Percentiles rank a stretch among this genome's conserved stretches.
Conservation (phyloP, 2,888 invertebrate species). For the Campaea margaritaria region DNA sequence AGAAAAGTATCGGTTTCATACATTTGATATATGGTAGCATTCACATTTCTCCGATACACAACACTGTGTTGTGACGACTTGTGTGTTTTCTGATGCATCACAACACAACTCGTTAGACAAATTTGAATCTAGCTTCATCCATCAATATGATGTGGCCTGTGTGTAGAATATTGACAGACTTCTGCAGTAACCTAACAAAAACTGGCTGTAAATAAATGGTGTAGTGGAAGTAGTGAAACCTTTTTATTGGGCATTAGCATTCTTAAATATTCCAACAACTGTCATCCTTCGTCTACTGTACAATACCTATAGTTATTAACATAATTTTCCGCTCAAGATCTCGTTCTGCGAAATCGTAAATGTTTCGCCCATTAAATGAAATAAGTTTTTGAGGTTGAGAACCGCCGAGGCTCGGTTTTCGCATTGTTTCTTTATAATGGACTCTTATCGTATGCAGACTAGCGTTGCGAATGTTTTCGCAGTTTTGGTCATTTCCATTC, state of each 20-base stretch:
- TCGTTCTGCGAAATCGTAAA: conserved; percentile 58
- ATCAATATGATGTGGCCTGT: too few relatives aligned
- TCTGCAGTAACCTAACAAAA: not conserved
- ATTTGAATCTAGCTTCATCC: too few relatives aligned
- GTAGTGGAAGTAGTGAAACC: too few relatives aligned
- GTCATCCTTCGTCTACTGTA: conserved; percentile 50
- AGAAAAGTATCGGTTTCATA: too few relatives aligned
- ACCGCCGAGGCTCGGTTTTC: conserved; percentile 35
- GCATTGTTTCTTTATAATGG: conserved; percentile 46
- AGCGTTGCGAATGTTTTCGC: conserved; percentile 34
- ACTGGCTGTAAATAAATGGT: too few relatives aligned
- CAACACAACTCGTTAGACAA: too few relatives aligned
- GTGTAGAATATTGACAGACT: not conserved
- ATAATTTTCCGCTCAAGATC: conserved; percentile 71
- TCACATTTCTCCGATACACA: too few relatives aligned
- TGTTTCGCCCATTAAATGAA: conserved; percentile 60
- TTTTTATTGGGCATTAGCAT: not conserved
- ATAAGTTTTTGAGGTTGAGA: conserved; percentile 52
- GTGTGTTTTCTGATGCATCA: too few relatives aligned
- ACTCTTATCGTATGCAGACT: conserved; percentile 34
- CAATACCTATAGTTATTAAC: conserved; percentile 53
- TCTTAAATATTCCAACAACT: conserved; percentile 44
- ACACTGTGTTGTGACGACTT: too few relatives aligned
- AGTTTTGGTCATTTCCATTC: conserved; percentile 11
- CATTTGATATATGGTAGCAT: too few relatives aligned